These are phyloP conservation scores for Goniozus legneri DNA, from an alignment of 1,140 invertebrate species.

Conservation along the genomic window DNA sequence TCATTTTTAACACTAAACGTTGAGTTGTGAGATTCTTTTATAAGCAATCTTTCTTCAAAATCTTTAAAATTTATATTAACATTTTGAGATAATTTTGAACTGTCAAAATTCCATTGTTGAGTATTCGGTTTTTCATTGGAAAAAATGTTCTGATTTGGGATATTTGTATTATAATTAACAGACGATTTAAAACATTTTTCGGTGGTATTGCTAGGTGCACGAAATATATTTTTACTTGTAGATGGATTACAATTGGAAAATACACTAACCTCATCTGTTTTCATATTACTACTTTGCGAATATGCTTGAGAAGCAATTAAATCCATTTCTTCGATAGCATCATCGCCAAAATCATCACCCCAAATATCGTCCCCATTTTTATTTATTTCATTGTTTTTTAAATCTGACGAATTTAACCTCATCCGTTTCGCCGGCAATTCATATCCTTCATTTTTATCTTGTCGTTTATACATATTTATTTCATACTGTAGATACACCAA, in stretches of 20 bases:
- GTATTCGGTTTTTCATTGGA: constrained; percentile 13
- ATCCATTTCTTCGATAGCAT: constrained; percentile 42
- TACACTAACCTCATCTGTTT: background rate
- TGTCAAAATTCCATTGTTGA: background rate
- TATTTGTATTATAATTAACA: constrained; percentile 7
- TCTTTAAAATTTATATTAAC: constrained; percentile 17
- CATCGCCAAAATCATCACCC: constrained; percentile 43
- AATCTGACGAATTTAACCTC: background rate
- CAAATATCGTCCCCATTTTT: constrained; percentile 29
- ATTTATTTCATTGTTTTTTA: background rate
- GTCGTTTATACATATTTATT: constrained; percentile 1
- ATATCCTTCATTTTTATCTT: background rate
- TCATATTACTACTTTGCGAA: background rate
- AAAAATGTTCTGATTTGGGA: constrained; percentile 14
- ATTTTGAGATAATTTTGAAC: background rate
- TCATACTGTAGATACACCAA: too few relatives aligned
- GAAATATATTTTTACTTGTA: constrained; percentile 7
- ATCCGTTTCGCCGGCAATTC: background rate
- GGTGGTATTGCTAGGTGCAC: too few relatives aligned
- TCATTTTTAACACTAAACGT: constrained; percentile 26
- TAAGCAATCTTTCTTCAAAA: constrained; percentile 24
- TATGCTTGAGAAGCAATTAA: constrained; percentile 40
- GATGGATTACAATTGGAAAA: too few relatives aligned
- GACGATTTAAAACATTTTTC: constrained; percentile 6
- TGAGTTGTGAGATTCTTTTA: constrained; percentile 27